A percentile compares a stretch with the other conserved stretches of the same genome.
These are phyloP conservation scores for Megalops atlanticus DNA, from an alignment of 2,113 vertebrate species.

Conservation along the genomic window DNA sequence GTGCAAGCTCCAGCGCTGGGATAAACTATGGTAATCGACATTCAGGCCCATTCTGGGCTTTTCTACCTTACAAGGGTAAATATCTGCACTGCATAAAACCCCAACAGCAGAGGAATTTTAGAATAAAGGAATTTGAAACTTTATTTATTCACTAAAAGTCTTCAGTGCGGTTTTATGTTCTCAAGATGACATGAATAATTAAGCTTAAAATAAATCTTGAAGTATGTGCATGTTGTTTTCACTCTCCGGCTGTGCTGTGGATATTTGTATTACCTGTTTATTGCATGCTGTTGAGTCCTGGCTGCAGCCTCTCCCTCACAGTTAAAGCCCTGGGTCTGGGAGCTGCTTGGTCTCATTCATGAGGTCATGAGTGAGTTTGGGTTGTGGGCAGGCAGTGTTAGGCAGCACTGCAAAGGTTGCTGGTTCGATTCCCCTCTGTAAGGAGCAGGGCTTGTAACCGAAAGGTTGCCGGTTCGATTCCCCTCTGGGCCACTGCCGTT, in stretches of 20 bases:
- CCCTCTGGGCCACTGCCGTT: too few species aligned
- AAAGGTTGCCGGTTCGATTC: too few species aligned
- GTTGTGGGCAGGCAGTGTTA: not conserved
- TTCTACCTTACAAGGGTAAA: conserved; percentile 11
- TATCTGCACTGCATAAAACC: conserved; percentile 1
- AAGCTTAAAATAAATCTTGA: conserved; percentile 30
- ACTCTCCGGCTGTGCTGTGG: not conserved
- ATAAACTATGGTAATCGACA: conserved; percentile 3
- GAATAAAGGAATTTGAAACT: conserved; percentile 11
- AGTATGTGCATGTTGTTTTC: not conserved
- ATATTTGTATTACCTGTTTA: not conserved
- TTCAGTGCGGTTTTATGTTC: conserved; percentile 14
- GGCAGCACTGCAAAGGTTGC: not conserved
- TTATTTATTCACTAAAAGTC: conserved; percentile 3
- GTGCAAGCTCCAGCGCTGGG: conserved; percentile 28
- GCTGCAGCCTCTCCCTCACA: too few species aligned
- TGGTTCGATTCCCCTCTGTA: too few species aligned
- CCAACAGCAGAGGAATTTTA: not conserved
- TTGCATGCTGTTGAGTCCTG: not conserved
- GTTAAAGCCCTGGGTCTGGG: not conserved
- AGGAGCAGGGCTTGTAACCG: too few species aligned
- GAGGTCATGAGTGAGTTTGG: not conserved
- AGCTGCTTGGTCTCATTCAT: not conserved
- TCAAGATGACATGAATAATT: conserved; percentile 6
- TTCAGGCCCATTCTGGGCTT: conserved; percentile 17